Evolutionary conservation across 2,888 invertebrate species (phyloP), one percentile per base, ranked within the genome.

Genomic region (Perdita meconis): DNA sequence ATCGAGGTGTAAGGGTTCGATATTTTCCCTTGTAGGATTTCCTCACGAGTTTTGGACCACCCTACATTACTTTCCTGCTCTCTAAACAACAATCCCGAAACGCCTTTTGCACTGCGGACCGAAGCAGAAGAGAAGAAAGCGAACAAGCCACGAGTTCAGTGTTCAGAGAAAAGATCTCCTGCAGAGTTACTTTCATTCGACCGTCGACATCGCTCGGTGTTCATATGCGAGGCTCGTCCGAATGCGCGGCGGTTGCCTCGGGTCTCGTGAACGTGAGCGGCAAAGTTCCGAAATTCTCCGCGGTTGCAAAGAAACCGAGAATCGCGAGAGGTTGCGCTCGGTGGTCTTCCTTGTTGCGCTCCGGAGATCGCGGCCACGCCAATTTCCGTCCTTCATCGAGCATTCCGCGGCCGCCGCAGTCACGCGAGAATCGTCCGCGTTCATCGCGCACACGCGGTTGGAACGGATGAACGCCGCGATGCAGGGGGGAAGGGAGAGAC

Each of bases 351-450:
- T 36, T 51, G 66, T 56, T 38, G 19, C 64, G 70, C 42, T 67
- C 38, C 34, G 44, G 16, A 13, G 19, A 6, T 64, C 42, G 47
- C 51, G 44, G 47, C 51, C 57, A 63, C 61, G 70, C 71, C 72
- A 65, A 75, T 72, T 77, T 70, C 66, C 81, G 81, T 81, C 79
- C 82, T 76, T 77, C 77, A 68, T 61, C 70, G 77, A 59, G 68
- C 79, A 83, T 83, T 81, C 78, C 75, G 73, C 72, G 60, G 77
- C 68, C 40, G 12, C 64, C 22, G 65, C 56, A 81, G 83, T 81
- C 79, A 78, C 79, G 81, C 85, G 86, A 83, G 86, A 83, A 78
- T 71, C 75, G 78, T 78, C 65, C 55, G 68, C 47, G 71, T 66
- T 63, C 71, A 63, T 55, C 71, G 72, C 34, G n/a, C 30, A 55